Evolutionary conservation across 1,140 invertebrate species (phyloP).

Genomic region (Phymorhynchus buccinoides): DNA sequence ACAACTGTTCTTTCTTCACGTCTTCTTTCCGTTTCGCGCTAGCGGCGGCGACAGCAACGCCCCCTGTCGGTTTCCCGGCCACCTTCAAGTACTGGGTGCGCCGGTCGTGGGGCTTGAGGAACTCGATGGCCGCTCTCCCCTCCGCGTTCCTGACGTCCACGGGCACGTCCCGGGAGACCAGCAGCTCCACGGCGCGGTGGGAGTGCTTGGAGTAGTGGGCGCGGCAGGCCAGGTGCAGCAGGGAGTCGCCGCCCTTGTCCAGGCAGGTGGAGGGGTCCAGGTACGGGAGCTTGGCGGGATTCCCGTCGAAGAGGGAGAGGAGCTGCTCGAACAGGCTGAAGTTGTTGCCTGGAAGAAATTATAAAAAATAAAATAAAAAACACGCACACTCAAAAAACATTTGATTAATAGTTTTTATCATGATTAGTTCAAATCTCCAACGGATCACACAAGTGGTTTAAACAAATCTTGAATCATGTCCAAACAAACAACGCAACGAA

Average conservation of each 20-base stretch:
- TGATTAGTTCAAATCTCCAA: no score
- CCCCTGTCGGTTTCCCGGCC: constrained; percentile 21
- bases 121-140: constrained; percentile 56
- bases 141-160: constrained; percentile 55
- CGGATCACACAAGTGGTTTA: no score
- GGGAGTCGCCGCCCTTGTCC: constrained; percentile 55
- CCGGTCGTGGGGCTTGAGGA: constrained; percentile 58
- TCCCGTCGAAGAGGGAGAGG: constrained; percentile 49
- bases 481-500: no score
- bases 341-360: constrained; percentile 52
- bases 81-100: constrained; percentile 55
- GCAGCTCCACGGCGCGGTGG: constrained; percentile 56
- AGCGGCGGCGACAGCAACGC: no score
- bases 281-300: constrained; percentile 47
- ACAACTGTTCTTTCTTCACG: not conserved
- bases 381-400: no score
- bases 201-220: constrained; percentile 55
- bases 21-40: no score
- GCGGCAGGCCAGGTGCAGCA: constrained; percentile 58
- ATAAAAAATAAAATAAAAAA: no score
- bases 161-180: constrained; percentile 52
- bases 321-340: constrained; percentile 59
- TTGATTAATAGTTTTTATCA: no score
- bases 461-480: no score
- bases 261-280: constrained; percentile 48